phyloP scores from a whole-genome alignment of 2,113 vertebrate genomes.

The Brachyistius frenatus region DNA sequence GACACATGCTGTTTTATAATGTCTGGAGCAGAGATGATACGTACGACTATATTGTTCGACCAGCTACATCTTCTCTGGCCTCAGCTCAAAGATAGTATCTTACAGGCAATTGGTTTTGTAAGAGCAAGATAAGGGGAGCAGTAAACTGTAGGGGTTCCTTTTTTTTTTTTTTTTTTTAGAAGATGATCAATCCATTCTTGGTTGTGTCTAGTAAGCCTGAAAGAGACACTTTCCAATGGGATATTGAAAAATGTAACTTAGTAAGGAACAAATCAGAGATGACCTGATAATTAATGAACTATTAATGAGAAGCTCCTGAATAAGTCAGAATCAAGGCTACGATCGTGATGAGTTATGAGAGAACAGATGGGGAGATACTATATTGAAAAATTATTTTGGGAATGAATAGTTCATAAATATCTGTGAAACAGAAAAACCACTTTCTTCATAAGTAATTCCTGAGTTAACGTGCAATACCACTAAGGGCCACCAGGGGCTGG shows the following conservation, averaged over 20 bases:
- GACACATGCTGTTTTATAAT: slow-evolving; percentile 7
- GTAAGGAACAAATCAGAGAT: background rate
- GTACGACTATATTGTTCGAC: slow-evolving; percentile 5
- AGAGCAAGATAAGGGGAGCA: slow-evolving; percentile 35
- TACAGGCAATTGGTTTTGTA: slow-evolving; percentile 11
- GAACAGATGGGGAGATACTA: background rate
- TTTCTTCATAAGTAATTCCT: background rate
- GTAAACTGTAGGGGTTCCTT: slow-evolving; percentile 18
- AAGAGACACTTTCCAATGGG: slow-evolving; percentile 6
- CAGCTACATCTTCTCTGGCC: slow-evolving; percentile 4
- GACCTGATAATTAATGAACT: background rate
- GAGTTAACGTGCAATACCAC: background rate
- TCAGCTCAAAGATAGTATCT: slow-evolving; percentile 22
- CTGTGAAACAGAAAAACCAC: background rate
- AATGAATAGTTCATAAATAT: slow-evolving; percentile 7
- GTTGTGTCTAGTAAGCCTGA: background rate
- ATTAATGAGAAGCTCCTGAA: slow-evolving; percentile 10
- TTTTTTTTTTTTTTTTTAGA: background rate
- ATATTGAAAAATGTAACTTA: background rate
- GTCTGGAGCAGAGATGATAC: background rate
- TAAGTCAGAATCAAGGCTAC: background rate
- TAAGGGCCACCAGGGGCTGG: background rate
- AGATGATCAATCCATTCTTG: slow-evolving; percentile 1
- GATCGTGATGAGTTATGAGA: background rate
- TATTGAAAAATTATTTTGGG: background rate